Evolutionary conservation across 2,113 vertebrate species (phyloP), one percentile per base, ranked within the genome.

Genomic region (Nymphicus hollandicus): DNA sequence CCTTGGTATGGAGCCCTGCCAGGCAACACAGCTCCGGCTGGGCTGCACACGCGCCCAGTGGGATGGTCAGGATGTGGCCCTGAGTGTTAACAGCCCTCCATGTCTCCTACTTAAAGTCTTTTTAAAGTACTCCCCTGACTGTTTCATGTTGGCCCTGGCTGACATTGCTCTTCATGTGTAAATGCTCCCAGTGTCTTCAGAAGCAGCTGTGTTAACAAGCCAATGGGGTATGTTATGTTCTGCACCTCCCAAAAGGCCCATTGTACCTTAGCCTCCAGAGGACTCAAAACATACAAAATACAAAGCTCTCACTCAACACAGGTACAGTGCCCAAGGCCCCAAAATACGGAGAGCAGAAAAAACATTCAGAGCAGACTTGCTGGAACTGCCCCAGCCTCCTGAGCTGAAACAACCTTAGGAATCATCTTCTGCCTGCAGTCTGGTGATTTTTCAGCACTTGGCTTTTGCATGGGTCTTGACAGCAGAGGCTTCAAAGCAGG

Each of bases 61-160:
- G 87, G 91, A 94, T 79, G 71, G 63, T 86, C 84, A 66, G 81
- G 78, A 55, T 93, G 87, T 76, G 70, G 52, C 89, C 91, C 16
- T 58, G 84, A 43, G 93, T 93, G 89, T 95, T 95, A 96, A 96
- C 91, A 94, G 74, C 64, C 46, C 37, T 77, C 52, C 71, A 53
- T 66, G 70, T 76, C 78, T 95, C 60, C 71, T 64, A 47, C 63
- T 82, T 89, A 29, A 56, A 87, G 53, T 17, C 56, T 87, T 92
- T 85, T 43, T n/a, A 77, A 77, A 82, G 89, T 94, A 16, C 41
- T 95, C 44, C 80, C 0, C 0, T 83, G 66, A 53, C 63, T 91
- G 65, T 87, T 93, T 93, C 69, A 12, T 53, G 24, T 77, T 53
- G 65, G 55, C 69, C 80, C 82, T 83, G 68, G 33, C 60, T 90